These are phyloP conservation scores for Lithobates pipiens DNA, from an alignment of 2,797 vertebrate genomes.

Conservation along the genomic window DNA sequence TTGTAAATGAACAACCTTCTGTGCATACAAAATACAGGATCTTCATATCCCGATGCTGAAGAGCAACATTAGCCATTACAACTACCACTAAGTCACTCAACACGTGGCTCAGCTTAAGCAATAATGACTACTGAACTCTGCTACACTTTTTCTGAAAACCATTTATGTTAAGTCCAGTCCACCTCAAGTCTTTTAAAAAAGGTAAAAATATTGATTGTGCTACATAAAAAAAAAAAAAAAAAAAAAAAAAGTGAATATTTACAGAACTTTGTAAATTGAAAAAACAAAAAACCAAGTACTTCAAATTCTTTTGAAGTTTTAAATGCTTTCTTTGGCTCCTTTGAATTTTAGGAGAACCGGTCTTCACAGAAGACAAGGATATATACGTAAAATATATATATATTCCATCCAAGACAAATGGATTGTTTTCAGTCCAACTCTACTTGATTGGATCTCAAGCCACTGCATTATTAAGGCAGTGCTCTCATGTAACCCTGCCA, in stretches of 20 bases:
- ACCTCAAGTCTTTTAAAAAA: conserved; percentile 63
- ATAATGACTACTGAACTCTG: not conserved
- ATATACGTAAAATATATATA: not conserved
- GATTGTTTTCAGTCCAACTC: conserved; percentile 26
- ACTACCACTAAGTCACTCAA: not conserved
- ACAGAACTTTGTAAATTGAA: conserved; percentile 61
- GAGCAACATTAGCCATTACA: not conserved
- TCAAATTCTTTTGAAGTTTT: conserved; percentile 72
- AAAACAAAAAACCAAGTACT: conserved; percentile 68
- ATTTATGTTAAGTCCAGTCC: conserved; percentile 53
- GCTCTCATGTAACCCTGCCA: conserved; percentile 34
- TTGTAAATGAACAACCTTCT: conserved; percentile 64
- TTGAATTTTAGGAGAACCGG: conserved; percentile 77
- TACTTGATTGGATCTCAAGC: conserved; percentile 45
- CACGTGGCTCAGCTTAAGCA: conserved; percentile 1
- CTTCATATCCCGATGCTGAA: not conserved
- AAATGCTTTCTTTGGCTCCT: conserved; percentile 81
- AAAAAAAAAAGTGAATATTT: conserved; percentile 72
- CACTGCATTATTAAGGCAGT: conserved; percentile 44
- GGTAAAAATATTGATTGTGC: too few relatives aligned
- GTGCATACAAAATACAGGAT: conserved; percentile 69
- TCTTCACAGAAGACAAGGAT: conserved; percentile 96
- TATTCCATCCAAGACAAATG: conserved; percentile 33
- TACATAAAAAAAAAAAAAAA: too few relatives aligned
- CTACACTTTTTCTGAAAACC: not conserved